These are phyloP conservation scores for Leptocoma aspasia DNA, from an alignment of 2,113 vertebrate species.

Conservation along the genomic window DNA sequence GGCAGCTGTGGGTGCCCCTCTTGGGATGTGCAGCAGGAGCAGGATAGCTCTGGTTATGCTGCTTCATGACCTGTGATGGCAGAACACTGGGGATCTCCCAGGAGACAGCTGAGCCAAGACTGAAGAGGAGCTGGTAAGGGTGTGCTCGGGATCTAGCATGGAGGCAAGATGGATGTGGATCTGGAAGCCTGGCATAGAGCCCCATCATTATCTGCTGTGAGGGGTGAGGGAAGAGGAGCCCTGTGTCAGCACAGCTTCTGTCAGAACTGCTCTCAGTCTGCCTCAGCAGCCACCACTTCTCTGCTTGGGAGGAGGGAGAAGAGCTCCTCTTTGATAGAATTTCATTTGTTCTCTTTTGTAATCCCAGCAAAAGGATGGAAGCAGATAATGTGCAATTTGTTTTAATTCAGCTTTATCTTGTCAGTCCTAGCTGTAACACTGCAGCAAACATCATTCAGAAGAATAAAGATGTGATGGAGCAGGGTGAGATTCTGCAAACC, in stretches of 20 bases:
- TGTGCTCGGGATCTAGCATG: fast-evolving
- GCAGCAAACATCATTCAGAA: background rate
- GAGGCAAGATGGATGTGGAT: background rate
- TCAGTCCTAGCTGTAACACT: background rate
- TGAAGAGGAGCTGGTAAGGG: background rate
- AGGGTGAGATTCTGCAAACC: background rate
- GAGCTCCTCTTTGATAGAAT: background rate
- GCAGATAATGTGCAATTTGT: constrained; percentile 28
- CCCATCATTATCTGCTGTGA: background rate
- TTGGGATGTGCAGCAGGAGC: background rate
- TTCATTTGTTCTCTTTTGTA: constrained; percentile 7
- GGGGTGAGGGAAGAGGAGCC: background rate
- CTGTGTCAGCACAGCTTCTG: background rate
- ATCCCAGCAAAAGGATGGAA: background rate
- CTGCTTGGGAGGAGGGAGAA: background rate
- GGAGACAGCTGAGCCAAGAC: background rate
- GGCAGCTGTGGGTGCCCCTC: background rate
- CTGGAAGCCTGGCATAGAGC: background rate
- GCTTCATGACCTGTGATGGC: fast-evolving
- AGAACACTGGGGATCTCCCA: background rate
- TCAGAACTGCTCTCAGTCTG: background rate
- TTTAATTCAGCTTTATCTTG: constrained; percentile 40
- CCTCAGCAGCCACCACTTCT: background rate
- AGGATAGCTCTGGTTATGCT: background rate
- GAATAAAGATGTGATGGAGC: background rate